phyloP scores from a whole-genome alignment of 2,797 vertebrate species.

The Argyrosomus regius region DNA sequence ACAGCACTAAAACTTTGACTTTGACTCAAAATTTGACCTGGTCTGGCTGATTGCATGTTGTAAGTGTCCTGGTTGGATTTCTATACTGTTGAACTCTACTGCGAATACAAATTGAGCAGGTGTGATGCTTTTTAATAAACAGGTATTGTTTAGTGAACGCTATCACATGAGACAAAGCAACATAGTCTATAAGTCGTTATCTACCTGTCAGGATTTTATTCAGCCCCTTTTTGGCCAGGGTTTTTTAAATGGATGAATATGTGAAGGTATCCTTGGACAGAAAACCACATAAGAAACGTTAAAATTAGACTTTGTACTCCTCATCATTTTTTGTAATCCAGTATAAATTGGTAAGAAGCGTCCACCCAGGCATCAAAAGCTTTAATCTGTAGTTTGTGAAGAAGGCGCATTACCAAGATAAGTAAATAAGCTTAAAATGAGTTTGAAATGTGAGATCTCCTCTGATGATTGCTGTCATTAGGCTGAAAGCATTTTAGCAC shows the following conservation, averaged over 20 bases:
- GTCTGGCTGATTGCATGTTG: neutral
- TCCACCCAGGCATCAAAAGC: neutral
- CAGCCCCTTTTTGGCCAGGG: neutral
- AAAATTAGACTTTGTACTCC: neutral
- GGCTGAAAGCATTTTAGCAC: conserved; percentile 11
- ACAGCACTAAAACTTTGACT: neutral
- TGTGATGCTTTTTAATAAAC: neutral
- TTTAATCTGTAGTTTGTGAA: conserved; percentile 2
- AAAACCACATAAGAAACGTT: neutral
- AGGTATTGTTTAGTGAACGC: neutral
- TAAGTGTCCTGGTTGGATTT: neutral
- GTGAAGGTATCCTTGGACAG: neutral
- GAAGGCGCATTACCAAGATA: neutral
- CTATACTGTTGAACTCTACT: neutral
- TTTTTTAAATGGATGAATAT: neutral
- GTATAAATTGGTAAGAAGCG: neutral
- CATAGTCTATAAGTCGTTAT: neutral
- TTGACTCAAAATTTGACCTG: neutral
- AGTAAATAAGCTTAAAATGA: neutral
- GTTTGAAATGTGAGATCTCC: conserved; percentile 15
- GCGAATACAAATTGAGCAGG: neutral
- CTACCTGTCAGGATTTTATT: too few relatives aligned
- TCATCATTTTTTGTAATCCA: neutral
- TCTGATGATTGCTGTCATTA: conserved; percentile 16
- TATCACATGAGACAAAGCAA: neutral